Conservation (phyloP, 2,888 invertebrate species). For the Xylocampa areola region DNA sequence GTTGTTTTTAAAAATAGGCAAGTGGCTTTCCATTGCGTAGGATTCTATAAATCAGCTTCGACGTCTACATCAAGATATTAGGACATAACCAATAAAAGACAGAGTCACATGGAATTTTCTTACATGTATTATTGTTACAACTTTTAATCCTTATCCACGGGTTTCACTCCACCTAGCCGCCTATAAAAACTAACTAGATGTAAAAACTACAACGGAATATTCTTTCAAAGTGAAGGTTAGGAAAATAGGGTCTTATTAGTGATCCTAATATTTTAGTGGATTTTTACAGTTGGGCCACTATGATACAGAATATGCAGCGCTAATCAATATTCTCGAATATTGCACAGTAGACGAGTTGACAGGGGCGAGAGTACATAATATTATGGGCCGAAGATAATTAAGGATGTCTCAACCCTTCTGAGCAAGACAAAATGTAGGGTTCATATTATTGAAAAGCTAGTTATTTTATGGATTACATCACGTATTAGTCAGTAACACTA, state of each 20-base stretch:
- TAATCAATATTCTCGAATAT: too few species aligned
- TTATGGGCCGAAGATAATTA: too few species aligned
- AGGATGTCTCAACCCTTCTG: too few species aligned
- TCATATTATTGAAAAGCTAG: neutral
- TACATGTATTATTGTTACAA: slow-evolving; percentile 51
- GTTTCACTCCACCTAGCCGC: slow-evolving; percentile 41
- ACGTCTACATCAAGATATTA: too few species aligned
- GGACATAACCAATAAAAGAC: slow-evolving; percentile 34
- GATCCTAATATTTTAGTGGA: slow-evolving; percentile 10
- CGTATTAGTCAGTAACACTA: neutral
- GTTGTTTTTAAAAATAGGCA: too few species aligned
- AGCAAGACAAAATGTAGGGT: too few species aligned
- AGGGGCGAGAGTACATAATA: too few species aligned
- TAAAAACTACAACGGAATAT: slow-evolving; percentile 37
- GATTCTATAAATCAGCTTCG: too few species aligned
- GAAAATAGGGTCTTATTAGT: slow-evolving; percentile 10
- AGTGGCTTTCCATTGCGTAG: too few species aligned
- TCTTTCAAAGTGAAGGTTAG: slow-evolving; percentile 35
- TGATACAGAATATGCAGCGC: neutral
- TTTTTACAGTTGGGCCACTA: neutral
- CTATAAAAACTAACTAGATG: slow-evolving; percentile 43
- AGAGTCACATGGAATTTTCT: slow-evolving; percentile 43
- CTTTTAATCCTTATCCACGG: slow-evolving; percentile 38
- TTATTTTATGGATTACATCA: neutral
- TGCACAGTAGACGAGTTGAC: too few species aligned